phyloP scores from a whole-genome alignment of 2,113 vertebrate genomes.

The Myotis lucifugus region DNA sequence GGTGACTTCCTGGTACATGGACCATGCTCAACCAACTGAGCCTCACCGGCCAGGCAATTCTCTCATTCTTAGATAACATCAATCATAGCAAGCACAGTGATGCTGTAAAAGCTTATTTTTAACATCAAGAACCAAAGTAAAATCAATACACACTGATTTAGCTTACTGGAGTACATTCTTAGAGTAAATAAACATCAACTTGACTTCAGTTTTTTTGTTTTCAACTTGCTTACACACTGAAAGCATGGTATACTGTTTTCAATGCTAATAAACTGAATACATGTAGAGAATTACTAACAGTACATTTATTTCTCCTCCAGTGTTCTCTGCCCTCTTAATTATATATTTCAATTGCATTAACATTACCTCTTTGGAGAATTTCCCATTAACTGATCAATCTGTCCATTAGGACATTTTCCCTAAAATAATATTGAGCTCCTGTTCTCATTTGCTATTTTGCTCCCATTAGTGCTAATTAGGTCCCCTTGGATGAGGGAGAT shows the following conservation, averaged over 20 bases:
- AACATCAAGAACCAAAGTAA: background rate
- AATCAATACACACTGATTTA: background rate
- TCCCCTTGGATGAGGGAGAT: slow-evolving; percentile 32
- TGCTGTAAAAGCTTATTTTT: background rate
- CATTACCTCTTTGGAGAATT: slow-evolving; percentile 57
- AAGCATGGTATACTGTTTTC: background rate
- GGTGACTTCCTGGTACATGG: too few relatives aligned
- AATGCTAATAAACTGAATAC: background rate
- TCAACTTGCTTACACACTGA: background rate
- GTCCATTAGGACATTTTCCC: slow-evolving; percentile 66
- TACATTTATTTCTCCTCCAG: slow-evolving; percentile 34
- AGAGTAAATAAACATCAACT: background rate
- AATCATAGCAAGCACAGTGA: slow-evolving; percentile 1
- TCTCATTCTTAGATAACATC: background rate
- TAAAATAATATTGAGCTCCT: slow-evolving; percentile 57
- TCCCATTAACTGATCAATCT: slow-evolving; percentile 60
- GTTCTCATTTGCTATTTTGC: slow-evolving; percentile 51
- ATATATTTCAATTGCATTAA: slow-evolving; percentile 54
- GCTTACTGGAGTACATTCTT: background rate
- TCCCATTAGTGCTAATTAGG: slow-evolving; percentile 61
- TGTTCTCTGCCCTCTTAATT: slow-evolving; percentile 37
- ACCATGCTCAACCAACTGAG: too few relatives aligned
- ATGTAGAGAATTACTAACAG: slow-evolving; percentile 10
- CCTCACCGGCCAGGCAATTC: background rate
- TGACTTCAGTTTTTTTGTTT: slow-evolving; percentile 20